Conservation (phyloP, 2,888 invertebrate species). For the Ischnura elegans region DNA sequence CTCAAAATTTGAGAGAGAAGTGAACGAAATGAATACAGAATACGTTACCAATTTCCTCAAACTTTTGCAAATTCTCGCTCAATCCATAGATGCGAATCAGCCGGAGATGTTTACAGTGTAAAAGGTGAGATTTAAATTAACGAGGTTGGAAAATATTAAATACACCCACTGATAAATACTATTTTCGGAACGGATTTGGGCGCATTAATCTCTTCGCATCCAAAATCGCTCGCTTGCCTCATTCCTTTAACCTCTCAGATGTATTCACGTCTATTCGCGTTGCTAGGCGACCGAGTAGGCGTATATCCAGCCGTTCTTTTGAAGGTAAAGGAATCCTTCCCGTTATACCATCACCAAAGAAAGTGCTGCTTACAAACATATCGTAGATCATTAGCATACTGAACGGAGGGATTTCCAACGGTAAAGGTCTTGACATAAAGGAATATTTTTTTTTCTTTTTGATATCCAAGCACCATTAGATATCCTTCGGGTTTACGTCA, state of each 20-base stretch:
- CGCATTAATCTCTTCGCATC: neutral
- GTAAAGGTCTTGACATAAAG: neutral
- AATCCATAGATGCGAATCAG: too few relatives aligned
- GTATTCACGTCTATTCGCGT: too few relatives aligned
- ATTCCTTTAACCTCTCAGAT: neutral
- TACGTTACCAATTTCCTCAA: too few relatives aligned
- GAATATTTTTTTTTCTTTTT: neutral
- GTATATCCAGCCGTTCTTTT: neutral
- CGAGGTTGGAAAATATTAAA: neutral
- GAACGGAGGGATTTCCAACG: neutral
- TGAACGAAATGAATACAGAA: too few relatives aligned
- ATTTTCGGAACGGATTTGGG: neutral
- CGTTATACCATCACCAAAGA: neutral
- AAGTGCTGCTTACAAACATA: neutral
- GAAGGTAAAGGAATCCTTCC: neutral
- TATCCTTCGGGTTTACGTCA: neutral
- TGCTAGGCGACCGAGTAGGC: neutral
- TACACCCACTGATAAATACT: neutral
- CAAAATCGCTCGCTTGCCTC: neutral
- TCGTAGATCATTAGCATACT: conserved; percentile 8
- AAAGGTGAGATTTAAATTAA: too few relatives aligned
- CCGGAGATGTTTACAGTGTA: too few relatives aligned
- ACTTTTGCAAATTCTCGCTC: too few relatives aligned
- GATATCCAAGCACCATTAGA: neutral
- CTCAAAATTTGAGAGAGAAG: too few relatives aligned